phyloP scores from a whole-genome alignment of 2,888 invertebrate genomes.

The Drosophila limbata region DNA sequence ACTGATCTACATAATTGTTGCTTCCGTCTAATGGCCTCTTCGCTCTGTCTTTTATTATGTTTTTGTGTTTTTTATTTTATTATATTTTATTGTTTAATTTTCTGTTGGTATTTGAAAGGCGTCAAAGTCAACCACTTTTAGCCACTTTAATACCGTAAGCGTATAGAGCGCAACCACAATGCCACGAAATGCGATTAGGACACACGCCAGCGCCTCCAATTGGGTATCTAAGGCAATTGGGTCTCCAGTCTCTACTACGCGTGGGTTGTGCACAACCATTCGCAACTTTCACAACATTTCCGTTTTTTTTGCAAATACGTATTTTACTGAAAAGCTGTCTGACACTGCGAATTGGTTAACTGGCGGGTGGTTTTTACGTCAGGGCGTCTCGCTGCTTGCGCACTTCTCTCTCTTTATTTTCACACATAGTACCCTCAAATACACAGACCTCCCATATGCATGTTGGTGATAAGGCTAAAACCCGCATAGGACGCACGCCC shows the following conservation, averaged over 20 bases:
- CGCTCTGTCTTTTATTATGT: slow-evolving; percentile 14
- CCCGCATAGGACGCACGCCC: slow-evolving; percentile 67
- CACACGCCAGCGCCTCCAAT: slow-evolving; percentile 38
- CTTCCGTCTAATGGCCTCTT: slow-evolving; percentile 44
- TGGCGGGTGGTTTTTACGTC: slow-evolving; percentile 68
- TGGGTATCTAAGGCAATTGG: slow-evolving; percentile 25
- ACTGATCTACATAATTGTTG: slow-evolving; percentile 54
- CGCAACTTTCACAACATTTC: slow-evolving; percentile 61
- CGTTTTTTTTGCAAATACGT: slow-evolving; percentile 26
- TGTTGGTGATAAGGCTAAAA: slow-evolving; percentile 63
- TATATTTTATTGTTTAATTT: slow-evolving; percentile 10
- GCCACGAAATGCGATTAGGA: slow-evolving; percentile 59
- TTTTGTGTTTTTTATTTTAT: slow-evolving; percentile 26
- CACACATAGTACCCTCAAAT: neutral
- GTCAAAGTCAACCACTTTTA: slow-evolving; percentile 54
- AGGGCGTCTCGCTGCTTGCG: slow-evolving; percentile 59
- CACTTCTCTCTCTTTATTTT: slow-evolving; percentile 51
- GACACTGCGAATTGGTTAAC: slow-evolving; percentile 53
- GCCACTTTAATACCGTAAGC: slow-evolving; percentile 27
- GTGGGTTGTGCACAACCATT: slow-evolving; percentile 50
- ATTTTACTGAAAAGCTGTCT: slow-evolving; percentile 19
- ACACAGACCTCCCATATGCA: neutral
- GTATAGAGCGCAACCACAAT: slow-evolving; percentile 38
- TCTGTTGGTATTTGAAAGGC: slow-evolving; percentile 63
- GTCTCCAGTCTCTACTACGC: slow-evolving; percentile 27